Evolutionary conservation across 2,113 vertebrate species (phyloP), one percentile per base, ranked within the genome.

Genomic region (Phoenicopterus ruber): DNA sequence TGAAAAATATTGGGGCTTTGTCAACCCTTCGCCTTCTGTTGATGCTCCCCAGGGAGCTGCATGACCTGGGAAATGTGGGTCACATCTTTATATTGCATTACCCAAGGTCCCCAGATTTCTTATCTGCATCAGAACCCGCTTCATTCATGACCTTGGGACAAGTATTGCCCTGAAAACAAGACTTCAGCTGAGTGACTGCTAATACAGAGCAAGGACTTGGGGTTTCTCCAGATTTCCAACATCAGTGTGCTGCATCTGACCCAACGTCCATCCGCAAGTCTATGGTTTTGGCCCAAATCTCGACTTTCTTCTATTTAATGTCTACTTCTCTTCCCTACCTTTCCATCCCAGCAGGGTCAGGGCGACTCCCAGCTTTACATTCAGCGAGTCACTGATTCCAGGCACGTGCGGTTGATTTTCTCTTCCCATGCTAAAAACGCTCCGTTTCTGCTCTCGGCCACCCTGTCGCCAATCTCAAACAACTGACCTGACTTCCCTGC

Each of bases 51-150:
- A 49, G 28, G 54, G 20, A 80, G 11, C 26, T 61, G 52, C 21
- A 19, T 4, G 2, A 12, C 46, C 78, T 36, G 17, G 32, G 49
- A 52, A 47, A 31, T 0, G 0, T 5, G 38, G 8, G 24, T 17
- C 17, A 4, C 17, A 13, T 13, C 20, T 82, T 85, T 8, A 7
- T 38, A 13, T 6, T 16, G 14, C 38, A 29, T 24, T 62, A n/a
- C 11, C 34, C 50, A 70, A 63, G 7, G 28, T 54, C 32, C 13
- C 61, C 73, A 58, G 1, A 29, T 38, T 26, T 47, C 54, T 87
- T 10, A 36, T 11, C 50, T 67, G 38, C 28, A 62, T 13, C 49
- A 49, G 19, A 91, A 17, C 9, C 10, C 13, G 17, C 20, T 72
- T 72, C 28, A 31, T 12, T 42, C 3, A 0, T 13, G 20, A 49